A percentile compares a stretch with the other conserved stretches of the same genome.
Evolutionary conservation across 2,888 invertebrate genomes (phyloP).

Genomic region (Perdita meconis): DNA sequence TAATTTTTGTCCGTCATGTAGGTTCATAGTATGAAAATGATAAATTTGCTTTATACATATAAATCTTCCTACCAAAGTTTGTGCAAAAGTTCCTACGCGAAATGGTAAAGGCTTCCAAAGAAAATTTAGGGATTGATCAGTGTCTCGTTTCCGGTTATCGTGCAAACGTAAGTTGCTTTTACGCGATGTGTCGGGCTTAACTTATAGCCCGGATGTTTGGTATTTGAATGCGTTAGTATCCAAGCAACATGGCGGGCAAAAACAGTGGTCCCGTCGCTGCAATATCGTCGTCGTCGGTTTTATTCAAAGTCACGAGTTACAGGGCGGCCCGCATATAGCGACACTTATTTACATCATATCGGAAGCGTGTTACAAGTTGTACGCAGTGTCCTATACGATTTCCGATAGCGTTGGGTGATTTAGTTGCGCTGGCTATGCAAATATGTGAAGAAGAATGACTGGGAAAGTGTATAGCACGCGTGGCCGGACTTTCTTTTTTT

Average conservation of each 20-base stretch:
- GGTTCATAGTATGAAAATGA: no score
- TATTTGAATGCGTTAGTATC: slow-evolving; percentile 62
- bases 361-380: slow-evolving; percentile 23
- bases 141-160: slow-evolving; percentile 47
- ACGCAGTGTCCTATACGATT: slow-evolving; percentile 18
- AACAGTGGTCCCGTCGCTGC: slow-evolving; percentile 49
- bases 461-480: background rate
- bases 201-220: slow-evolving; percentile 54
- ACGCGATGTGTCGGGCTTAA: slow-evolving; percentile 45
- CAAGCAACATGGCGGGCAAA: slow-evolving; percentile 64
- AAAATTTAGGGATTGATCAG: slow-evolving; percentile 30
- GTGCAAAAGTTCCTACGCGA: slow-evolving; percentile 25
- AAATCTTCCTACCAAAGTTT: no score
- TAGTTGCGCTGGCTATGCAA: background rate
- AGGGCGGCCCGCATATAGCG: slow-evolving; percentile 12
- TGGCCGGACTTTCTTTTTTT: slow-evolving; percentile 6
- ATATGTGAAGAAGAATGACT: slow-evolving; percentile 32
- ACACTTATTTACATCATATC: slow-evolving; percentile 33
- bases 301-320: slow-evolving; percentile 56
- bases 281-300: slow-evolving; percentile 8
- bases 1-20: no score
- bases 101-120: no score
- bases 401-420: slow-evolving; percentile 29
- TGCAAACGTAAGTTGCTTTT: slow-evolving; percentile 53
- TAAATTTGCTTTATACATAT: no score